Conservation (phyloP, 2,888 invertebrate species). For the Entomobrya proxima region DNA sequence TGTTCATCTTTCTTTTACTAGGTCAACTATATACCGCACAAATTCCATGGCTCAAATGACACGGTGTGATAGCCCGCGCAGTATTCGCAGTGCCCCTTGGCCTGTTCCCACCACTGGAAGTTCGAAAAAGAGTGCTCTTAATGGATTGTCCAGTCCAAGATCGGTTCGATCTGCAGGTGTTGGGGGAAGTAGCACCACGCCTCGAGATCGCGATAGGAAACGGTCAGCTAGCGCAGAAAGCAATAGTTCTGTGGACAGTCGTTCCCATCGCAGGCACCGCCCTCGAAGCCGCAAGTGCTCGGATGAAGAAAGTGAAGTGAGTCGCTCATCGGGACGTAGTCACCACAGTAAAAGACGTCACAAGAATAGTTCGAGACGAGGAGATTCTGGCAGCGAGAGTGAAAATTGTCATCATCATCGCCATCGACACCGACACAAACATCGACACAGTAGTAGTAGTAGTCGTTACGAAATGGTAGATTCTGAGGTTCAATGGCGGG, state of each 20-base stretch:
- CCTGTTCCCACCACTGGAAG: slow-evolving; percentile 84
- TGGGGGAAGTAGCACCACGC: slow-evolving; percentile 63
- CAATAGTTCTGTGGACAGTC: slow-evolving; percentile 91
- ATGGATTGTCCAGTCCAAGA: slow-evolving; percentile 88
- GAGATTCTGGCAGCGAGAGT: slow-evolving; percentile 85
- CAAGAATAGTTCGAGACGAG: slow-evolving; percentile 83
- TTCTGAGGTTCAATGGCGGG: slow-evolving; percentile 92
- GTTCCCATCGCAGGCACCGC: slow-evolving; percentile 84
- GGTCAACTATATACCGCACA: slow-evolving; percentile 74
- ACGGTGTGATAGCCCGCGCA: slow-evolving; percentile 81
- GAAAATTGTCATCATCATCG: slow-evolving; percentile 80
- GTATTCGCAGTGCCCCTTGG: slow-evolving; percentile 90
- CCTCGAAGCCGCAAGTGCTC: slow-evolving; percentile 87
- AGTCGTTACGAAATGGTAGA: slow-evolving; percentile 86
- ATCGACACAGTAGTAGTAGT: slow-evolving; percentile 69
- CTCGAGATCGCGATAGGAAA: slow-evolving; percentile 68
- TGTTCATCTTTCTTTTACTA: background rate
- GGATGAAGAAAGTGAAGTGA: slow-evolving; percentile 93
- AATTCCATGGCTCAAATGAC: slow-evolving; percentile 75
- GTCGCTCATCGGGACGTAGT: slow-evolving; percentile 89
- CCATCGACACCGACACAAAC: slow-evolving; percentile 76
- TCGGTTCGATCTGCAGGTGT: slow-evolving; percentile 85
- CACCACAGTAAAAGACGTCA: slow-evolving; percentile 85
- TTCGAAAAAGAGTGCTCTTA: slow-evolving; percentile 78
- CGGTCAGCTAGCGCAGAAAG: slow-evolving; percentile 88